A percentile compares a stretch with the other conserved stretches of the same genome.
These are phyloP conservation scores for Scaptomyza parva DNA, from an alignment of 2,888 invertebrate species.

Conservation along the genomic window DNA sequence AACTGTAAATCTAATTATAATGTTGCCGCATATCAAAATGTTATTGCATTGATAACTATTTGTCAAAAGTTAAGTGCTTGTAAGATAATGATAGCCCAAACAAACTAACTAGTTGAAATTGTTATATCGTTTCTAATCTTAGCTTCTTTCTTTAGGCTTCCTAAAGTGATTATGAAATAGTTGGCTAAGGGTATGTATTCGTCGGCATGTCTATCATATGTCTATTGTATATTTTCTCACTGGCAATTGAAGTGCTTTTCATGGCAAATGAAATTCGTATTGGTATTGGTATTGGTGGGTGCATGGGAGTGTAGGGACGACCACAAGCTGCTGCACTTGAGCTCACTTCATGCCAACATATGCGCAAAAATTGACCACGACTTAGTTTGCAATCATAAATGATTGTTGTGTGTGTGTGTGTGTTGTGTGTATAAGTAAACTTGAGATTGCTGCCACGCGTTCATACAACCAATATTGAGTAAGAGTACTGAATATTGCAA, in stretches of 20 bases:
- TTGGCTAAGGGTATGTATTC: background rate
- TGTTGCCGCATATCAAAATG: no score
- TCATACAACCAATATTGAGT: constrained; percentile 13
- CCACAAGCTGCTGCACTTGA: constrained; percentile 57
- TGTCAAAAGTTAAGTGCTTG: no score
- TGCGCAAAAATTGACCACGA: constrained; percentile 72
- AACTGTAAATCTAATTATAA: no score
- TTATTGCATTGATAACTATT: no score
- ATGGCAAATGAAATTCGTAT: constrained; percentile 63
- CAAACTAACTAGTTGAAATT: no score
- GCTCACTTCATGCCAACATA: constrained; percentile 68
- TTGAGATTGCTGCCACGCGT: constrained; percentile 26
- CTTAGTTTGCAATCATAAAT: constrained; percentile 21
- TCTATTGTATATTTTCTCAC: constrained; percentile 4
- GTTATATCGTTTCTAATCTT: no score
- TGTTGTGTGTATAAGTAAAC: constrained; percentile 11
- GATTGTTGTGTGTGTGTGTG: no score
- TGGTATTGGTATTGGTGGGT: constrained; percentile 25
- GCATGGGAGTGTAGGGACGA: constrained; percentile 36
- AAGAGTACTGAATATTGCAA: constrained; percentile 5
- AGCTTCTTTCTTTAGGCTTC: no score
- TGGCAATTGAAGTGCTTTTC: constrained; percentile 56
- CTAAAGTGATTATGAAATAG: no score
- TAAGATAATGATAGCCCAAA: no score
- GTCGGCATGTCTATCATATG: background rate